Base-by-base conservation (phyloP, 2,888 invertebrate species). In the Drosophila eohydei region DNA sequence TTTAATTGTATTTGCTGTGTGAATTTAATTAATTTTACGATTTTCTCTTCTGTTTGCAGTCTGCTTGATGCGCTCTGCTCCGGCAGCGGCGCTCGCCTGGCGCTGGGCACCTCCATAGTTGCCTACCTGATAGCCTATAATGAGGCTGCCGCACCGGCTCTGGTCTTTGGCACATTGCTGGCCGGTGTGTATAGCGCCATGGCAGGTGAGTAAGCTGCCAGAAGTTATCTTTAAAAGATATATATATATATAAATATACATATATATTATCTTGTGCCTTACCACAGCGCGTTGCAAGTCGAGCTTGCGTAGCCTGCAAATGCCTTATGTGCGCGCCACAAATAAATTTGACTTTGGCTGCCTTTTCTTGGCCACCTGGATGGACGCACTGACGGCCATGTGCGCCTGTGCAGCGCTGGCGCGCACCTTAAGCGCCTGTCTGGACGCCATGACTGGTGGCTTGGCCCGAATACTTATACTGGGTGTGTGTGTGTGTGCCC, bases 371-470 rank as follows among this genome's bases (percentile, higher is more conserved):
- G 93, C 93, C 71, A 91, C 93, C 60, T 94, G 94, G 94, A 91
- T 94, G 85, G 94, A 94, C 78, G 92, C 94, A 34, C 86, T 94
- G 84, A 93, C 94, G 43, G 92, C 94, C 78, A 89, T 94, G 85
- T 93, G 94, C 67, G 94, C 94, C 44, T 94, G 94, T 71, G 94
- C 94, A 0, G 93, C 94, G 2, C 93, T 94, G 70, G 94, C 94
- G 48, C 92, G 94, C 52, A 93, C 94, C 0, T 91, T 94, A n/a
- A 94, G 94, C 75, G 93, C 94, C 52, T 94, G 94, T 38, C 92
- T 94, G 72, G 94, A 94, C 89, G 94, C 94, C 74, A 94, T 94
- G 92, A 94, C 94, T 60, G 94, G 93, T 50, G 94, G 94, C 16
- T 89, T 94, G 81, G 93, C 94, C 46, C 92, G 94, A 71, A 94